These are phyloP conservation scores for Pogoniulus pusillus DNA, from an alignment of 2,797 vertebrate species.

Conservation along the genomic window DNA sequence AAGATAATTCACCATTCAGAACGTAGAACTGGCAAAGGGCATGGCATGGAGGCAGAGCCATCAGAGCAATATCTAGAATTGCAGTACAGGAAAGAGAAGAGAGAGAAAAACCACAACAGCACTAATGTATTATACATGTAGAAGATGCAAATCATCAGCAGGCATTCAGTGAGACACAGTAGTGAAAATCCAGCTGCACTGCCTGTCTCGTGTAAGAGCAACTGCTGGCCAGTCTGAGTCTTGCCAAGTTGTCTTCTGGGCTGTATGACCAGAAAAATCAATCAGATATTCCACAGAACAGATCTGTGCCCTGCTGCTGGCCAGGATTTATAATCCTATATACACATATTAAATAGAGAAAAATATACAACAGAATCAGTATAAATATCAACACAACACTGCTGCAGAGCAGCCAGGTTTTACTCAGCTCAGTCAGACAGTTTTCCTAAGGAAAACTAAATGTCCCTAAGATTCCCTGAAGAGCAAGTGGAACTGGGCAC, in stretches of 20 bases:
- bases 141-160: slow-evolving; percentile 2
- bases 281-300: neutral
- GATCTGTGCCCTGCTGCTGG: slow-evolving; percentile 10
- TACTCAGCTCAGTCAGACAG: neutral
- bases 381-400: neutral
- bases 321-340: neutral
- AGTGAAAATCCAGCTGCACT: neutral
- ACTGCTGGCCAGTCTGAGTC: neutral
- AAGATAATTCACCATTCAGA: slow-evolving; percentile 89
- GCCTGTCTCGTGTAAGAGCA: neutral
- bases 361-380: neutral
- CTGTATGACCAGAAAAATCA: neutral
- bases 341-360: neutral
- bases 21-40: slow-evolving; percentile 97
- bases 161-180: neutral
- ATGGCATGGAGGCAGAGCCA: slow-evolving; percentile 96
- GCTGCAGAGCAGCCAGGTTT: neutral
- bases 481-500: neutral
- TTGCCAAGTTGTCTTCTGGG: neutral
- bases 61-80: slow-evolving; percentile 86
- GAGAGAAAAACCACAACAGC: neutral
- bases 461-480: too few species aligned
- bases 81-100: neutral
- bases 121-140: neutral
- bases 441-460: too few species aligned